phyloP scores from a whole-genome alignment of 2,888 invertebrate species.

The Spilosoma lubricipeda region DNA sequence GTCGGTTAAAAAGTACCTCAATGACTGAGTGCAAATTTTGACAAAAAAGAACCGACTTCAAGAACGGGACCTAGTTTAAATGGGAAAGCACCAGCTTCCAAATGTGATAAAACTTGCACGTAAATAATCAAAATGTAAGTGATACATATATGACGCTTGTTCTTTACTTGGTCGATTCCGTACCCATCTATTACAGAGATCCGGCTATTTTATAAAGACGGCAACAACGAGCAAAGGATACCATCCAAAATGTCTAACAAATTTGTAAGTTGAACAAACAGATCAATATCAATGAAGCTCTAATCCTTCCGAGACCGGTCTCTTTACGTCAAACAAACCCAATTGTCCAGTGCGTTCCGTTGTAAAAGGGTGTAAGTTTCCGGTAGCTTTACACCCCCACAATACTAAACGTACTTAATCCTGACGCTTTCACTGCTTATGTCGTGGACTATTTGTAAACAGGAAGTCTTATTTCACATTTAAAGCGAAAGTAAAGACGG shows the following conservation, averaged over 20 bases:
- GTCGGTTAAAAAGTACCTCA: no score
- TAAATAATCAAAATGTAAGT: no score
- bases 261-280: slow-evolving; percentile 15
- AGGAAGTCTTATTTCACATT: slow-evolving; percentile 9
- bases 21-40: no score
- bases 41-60: no score
- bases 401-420: background rate
- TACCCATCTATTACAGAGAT: no score
- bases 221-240: background rate
- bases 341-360: background rate
- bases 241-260: background rate
- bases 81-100: no score
- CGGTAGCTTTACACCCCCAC: slow-evolving; percentile 3
- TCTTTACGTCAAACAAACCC: slow-evolving; percentile 1
- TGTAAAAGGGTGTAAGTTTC: slow-evolving; percentile 17
- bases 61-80: no score
- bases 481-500: background rate
- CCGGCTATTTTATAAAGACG: no score
- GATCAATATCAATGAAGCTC: slow-evolving; percentile 14
- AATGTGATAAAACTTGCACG: no score
- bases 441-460: slow-evolving; percentile 12
- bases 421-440: background rate
- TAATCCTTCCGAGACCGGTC: slow-evolving; percentile 17
- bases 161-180: no score
- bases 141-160: no score